Conservation (phyloP, 2,888 invertebrate genomes). For the Panzeria rudis region DNA sequence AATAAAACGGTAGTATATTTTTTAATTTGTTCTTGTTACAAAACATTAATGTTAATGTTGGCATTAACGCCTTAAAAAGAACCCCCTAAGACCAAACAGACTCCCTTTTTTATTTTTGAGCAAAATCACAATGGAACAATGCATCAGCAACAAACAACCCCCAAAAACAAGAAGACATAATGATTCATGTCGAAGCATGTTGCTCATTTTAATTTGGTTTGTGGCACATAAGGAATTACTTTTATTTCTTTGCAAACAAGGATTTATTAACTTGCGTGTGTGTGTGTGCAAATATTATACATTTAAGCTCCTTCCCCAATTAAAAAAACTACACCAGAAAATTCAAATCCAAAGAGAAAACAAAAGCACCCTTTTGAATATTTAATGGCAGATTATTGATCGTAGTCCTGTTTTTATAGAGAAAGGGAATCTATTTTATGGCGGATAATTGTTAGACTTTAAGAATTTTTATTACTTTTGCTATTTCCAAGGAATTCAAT, state of each 20-base stretch:
- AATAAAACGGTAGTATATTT: neutral
- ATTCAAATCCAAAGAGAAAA: conserved; percentile 6
- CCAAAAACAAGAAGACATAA: conserved; percentile 20
- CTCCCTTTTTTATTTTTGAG: neutral
- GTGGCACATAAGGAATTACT: conserved; percentile 34
- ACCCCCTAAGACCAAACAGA: conserved; percentile 3
- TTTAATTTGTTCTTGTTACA: conserved; percentile 4
- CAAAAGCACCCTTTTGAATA: conserved; percentile 30
- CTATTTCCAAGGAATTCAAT: neutral
- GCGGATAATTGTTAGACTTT: conserved; percentile 9
- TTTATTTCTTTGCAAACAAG: conserved; percentile 34
- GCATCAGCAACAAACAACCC: conserved; percentile 36
- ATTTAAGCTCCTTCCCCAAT: neutral
- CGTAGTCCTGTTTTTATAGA: neutral
- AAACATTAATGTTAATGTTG: conserved; percentile 38
- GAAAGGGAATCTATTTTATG: conserved; percentile 16
- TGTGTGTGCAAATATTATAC: neutral
- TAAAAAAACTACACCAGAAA: neutral
- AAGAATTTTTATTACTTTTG: neutral
- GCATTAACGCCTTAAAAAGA: conserved; percentile 25
- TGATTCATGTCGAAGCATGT: conserved; percentile 59
- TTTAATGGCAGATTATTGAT: conserved; percentile 40
- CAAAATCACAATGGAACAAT: neutral
- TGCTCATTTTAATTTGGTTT: conserved; percentile 57
- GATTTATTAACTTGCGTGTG: neutral